Conservation (phyloP, 2,888 invertebrate genomes). For the Crioceris asparagi region DNA sequence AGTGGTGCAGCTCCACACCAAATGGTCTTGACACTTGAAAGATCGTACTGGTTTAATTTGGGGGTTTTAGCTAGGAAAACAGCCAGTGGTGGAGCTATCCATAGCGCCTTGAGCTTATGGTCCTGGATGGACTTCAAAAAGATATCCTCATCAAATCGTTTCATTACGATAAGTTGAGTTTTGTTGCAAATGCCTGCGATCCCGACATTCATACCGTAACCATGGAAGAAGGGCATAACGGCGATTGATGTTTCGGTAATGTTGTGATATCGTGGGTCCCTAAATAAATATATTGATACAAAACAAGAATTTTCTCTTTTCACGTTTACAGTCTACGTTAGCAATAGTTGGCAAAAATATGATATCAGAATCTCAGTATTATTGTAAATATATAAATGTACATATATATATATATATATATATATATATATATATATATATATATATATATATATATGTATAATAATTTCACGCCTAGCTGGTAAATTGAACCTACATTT, state of each 20-base stretch:
- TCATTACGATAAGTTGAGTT: constrained; percentile 19
- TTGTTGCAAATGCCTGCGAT: constrained; percentile 15
- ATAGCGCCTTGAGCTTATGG: constrained; percentile 52
- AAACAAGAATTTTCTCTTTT: background rate
- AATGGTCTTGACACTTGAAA: constrained; percentile 55
- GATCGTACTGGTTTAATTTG: constrained; percentile 59
- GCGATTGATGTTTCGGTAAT: background rate
- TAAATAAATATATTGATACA: constrained; percentile 8
- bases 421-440: too few species aligned
- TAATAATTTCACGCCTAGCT: too few species aligned
- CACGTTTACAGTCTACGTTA: background rate
- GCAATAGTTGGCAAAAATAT: background rate
- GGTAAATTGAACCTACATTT: too few species aligned
- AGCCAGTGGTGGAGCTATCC: constrained; percentile 71
- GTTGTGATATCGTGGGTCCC: constrained; percentile 13
- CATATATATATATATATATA: too few species aligned
- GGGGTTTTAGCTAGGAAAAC: constrained; percentile 74
- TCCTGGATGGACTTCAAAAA: constrained; percentile 61
- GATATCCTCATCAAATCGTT: constrained; percentile 34
- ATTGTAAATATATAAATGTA: too few species aligned
- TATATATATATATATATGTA: too few species aligned
- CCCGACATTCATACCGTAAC: constrained; percentile 21
- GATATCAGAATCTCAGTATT: too few species aligned
- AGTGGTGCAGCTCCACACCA: constrained; percentile 73
- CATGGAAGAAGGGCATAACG: constrained; percentile 25